A percentile compares a stretch with the other conserved stretches of the same genome.
phyloP scores from a whole-genome alignment of 2,113 vertebrate species.

The Gasterosteus aculeatus region DNA sequence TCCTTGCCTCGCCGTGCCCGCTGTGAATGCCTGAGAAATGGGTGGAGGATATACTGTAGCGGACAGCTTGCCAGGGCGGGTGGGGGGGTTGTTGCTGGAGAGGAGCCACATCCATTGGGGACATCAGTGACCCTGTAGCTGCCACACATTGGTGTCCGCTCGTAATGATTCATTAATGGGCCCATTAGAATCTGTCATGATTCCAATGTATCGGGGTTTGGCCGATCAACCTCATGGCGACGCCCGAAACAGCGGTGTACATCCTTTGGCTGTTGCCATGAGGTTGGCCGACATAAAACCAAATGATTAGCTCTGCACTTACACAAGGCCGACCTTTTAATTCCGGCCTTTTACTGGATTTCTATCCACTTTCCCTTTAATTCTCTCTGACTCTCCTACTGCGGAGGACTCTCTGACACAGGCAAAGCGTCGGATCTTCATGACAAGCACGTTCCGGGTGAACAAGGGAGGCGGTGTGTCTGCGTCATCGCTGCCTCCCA shows the following conservation, averaged over 20 bases:
- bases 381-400: constrained; percentile 15
- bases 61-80: constrained; percentile 29
- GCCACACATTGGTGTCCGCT: constrained; percentile 39
- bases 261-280: neutral
- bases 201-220: constrained; percentile 12
- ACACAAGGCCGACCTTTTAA: neutral
- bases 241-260: neutral
- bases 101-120: constrained; percentile 15
- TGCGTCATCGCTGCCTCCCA: constrained; percentile 56
- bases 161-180: constrained; percentile 70
- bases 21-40: constrained; percentile 47
- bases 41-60: constrained; percentile 38
- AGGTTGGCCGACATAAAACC: neutral
- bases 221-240: no score
- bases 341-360: constrained; percentile 7
- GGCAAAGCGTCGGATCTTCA: constrained; percentile 55
- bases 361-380: neutral
- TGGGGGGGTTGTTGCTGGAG: constrained; percentile 31
- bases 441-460: constrained; percentile 51
- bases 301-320: neutral
- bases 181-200: constrained; percentile 58
- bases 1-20: constrained; percentile 13
- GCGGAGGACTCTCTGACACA: constrained; percentile 49
- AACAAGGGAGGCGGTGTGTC: constrained; percentile 18
- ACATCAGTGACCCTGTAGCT: constrained; percentile 44